Evolutionary conservation across 2,797 vertebrate genomes (phyloP).

Genomic region (Phataginus tetradactyla): DNA sequence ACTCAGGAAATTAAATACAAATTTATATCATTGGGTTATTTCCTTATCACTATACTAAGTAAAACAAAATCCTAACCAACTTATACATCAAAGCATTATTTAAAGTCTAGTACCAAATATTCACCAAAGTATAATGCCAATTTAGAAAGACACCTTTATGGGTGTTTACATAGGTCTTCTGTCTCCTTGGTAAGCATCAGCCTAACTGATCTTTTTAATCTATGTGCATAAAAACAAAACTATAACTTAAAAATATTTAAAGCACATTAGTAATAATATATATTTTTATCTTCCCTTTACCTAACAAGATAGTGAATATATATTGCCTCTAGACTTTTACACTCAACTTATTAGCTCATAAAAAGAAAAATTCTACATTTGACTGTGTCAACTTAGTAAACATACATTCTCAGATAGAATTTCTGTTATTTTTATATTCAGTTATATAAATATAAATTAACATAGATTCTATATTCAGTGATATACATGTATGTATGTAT

Average conservation of each 20-base stretch:
- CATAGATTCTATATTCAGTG: not conserved
- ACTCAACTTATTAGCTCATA: not conserved
- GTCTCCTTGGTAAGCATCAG: not conserved
- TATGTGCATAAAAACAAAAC: not conserved
- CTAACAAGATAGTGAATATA: not conserved
- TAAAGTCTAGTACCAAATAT: not conserved
- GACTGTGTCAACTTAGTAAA: not conserved
- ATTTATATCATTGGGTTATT: not conserved
- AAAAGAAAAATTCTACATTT: not conserved
- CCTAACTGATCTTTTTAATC: not conserved
- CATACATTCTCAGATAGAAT: not conserved
- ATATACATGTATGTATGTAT: too few species aligned
- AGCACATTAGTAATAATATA: not conserved
- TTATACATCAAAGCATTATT: not conserved
- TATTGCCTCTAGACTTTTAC: not conserved
- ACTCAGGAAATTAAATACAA: conserved; percentile 3
- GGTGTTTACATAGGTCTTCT: not conserved
- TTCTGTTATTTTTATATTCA: not conserved
- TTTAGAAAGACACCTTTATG: not conserved
- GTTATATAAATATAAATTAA: not conserved
- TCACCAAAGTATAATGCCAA: not conserved
- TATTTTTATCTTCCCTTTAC: not conserved
- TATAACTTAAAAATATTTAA: not conserved
- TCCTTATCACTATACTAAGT: not conserved
- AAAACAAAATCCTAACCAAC: not conserved